Percentiles rank a stretch among this genome's conserved stretches.
Evolutionary conservation across 2,888 invertebrate genomes (phyloP).

Genomic region (Mechanitis mazaeus): DNA sequence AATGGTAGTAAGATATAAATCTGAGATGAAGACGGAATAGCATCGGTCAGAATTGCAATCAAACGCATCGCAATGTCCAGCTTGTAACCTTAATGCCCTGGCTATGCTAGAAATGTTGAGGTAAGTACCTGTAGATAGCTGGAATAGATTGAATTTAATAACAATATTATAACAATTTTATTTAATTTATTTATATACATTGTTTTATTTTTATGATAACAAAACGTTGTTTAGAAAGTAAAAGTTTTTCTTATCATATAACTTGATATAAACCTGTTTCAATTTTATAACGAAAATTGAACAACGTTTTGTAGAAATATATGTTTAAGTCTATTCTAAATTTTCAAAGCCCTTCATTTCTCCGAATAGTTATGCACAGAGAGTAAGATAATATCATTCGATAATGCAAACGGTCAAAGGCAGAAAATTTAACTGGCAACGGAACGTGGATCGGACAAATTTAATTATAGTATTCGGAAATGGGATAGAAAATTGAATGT

Average conservation of each 20-base stretch:
- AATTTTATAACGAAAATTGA: no score
- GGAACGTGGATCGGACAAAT: slow-evolving; percentile 55
- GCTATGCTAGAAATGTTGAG: background rate
- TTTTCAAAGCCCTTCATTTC: background rate
- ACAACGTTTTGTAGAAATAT: background rate
- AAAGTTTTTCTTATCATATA: no score
- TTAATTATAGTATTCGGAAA: slow-evolving; percentile 67
- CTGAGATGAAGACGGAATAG: slow-evolving; percentile 18
- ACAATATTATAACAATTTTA: background rate
- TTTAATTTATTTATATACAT: background rate
- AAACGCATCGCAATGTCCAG: slow-evolving; percentile 34
- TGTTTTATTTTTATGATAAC: background rate
- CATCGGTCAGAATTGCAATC: slow-evolving; percentile 34
- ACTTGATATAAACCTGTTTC: no score
- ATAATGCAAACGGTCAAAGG: slow-evolving; percentile 38
- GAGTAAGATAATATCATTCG: slow-evolving; percentile 13
- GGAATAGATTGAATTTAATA: background rate
- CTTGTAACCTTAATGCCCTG: slow-evolving; percentile 13
- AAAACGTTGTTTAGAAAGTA: background rate
- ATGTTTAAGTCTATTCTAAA: background rate
- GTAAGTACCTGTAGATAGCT: background rate
- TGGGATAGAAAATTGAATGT: slow-evolving; percentile 70
- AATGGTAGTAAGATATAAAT: slow-evolving; percentile 9
- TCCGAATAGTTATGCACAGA: background rate
- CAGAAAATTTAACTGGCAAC: slow-evolving; percentile 45